phyloP scores from a whole-genome alignment of 2,888 invertebrate species.

The Hesperia comma region DNA sequence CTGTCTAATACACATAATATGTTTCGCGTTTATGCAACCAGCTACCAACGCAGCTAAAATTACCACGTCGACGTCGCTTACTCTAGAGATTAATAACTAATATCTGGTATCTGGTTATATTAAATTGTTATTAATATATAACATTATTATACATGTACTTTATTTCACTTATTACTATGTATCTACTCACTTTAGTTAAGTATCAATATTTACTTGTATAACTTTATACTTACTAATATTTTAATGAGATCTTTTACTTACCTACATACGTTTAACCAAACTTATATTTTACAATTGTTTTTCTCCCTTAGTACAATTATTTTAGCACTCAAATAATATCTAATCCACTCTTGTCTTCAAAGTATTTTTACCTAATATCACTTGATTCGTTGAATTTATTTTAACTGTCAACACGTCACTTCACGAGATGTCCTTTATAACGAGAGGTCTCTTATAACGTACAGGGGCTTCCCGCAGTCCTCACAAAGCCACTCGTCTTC shows the following conservation, averaged over 20 bases:
- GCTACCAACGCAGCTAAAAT: neutral
- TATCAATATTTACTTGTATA: too few relatives aligned
- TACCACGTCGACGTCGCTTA: neutral
- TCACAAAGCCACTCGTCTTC: slow-evolving; percentile 42
- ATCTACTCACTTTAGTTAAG: too few relatives aligned
- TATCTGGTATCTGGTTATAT: neutral
- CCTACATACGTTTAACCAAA: too few relatives aligned
- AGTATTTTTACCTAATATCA: neutral
- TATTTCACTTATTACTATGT: neutral
- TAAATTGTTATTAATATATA: too few relatives aligned
- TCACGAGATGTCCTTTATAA: neutral
- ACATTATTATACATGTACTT: too few relatives aligned
- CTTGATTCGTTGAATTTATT: too few relatives aligned
- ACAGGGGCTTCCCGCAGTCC: slow-evolving; percentile 39
- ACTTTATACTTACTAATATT: too few relatives aligned
- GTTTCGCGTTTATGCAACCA: neutral
- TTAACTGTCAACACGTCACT: neutral
- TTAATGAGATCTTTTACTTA: too few relatives aligned
- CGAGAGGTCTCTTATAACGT: slow-evolving; percentile 12
- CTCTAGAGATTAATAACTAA: neutral
- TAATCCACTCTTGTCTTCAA: too few relatives aligned
- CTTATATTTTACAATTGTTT: too few relatives aligned
- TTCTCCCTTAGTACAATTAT: too few relatives aligned
- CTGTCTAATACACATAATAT: neutral
- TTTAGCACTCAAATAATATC: too few relatives aligned